These are phyloP conservation scores for Recurvirostra avosetta DNA, from an alignment of 2,113 vertebrate genomes.

Conservation along the genomic window DNA sequence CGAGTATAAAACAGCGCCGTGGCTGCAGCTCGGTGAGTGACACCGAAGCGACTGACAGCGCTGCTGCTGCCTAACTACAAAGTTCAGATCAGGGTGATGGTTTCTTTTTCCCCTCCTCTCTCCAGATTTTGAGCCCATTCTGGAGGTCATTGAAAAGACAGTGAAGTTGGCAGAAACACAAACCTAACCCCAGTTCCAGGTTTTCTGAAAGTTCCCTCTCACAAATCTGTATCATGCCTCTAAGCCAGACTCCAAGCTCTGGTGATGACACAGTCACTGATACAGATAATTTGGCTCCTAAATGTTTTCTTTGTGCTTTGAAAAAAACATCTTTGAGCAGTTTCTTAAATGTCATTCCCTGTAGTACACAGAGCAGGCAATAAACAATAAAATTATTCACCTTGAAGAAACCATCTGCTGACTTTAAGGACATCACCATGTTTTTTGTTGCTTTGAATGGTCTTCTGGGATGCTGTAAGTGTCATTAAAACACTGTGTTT, in stretches of 20 bases:
- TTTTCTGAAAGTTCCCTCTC: neutral
- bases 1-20: fast-evolving
- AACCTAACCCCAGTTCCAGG: neutral
- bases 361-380: neutral
- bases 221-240: neutral
- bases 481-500: slow-evolving; percentile 8
- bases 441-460: slow-evolving; percentile 11
- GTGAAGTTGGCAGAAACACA: neutral
- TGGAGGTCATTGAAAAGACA: neutral
- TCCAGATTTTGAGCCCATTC: neutral
- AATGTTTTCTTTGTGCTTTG: slow-evolving; percentile 44
- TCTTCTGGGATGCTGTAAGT: slow-evolving; percentile 18
- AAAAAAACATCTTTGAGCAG: neutral
- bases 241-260: neutral
- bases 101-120: neutral
- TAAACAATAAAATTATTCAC: slow-evolving; percentile 67
- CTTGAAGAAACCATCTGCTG: slow-evolving; percentile 66
- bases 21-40: neutral
- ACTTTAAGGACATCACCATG: slow-evolving; percentile 27
- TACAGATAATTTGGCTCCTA: slow-evolving; percentile 43
- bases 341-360: slow-evolving; percentile 37
- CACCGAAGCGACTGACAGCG: fast-evolving
- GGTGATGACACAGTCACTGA: slow-evolving; percentile 18
- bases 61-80: neutral
- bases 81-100: neutral